phyloP scores from a whole-genome alignment of 2,113 vertebrate species.

The Climacteris rufus region DNA sequence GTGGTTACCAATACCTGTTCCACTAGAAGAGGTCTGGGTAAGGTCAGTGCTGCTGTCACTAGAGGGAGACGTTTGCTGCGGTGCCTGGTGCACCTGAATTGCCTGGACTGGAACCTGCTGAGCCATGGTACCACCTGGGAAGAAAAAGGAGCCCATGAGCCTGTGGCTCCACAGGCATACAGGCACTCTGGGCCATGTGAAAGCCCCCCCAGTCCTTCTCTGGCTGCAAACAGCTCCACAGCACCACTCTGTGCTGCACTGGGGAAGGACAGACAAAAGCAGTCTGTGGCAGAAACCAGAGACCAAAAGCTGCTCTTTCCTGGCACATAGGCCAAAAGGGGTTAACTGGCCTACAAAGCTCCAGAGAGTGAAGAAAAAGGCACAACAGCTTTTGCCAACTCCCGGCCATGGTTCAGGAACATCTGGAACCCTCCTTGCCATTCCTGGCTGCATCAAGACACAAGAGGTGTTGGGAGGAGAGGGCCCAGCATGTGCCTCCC shows the following conservation, averaged over 20 bases:
- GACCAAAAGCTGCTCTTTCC: not conserved
- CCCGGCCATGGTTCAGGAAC: not conserved
- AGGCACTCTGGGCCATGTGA: not conserved
- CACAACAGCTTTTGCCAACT: not conserved
- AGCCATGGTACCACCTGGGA: slow-evolving; percentile 83
- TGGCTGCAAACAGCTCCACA: not conserved
- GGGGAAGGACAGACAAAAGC: not conserved
- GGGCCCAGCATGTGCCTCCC: not conserved
- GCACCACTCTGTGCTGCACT: not conserved
- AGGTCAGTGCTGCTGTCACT: slow-evolving; percentile 91
- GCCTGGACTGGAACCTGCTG: slow-evolving; percentile 94
- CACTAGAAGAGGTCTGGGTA: slow-evolving; percentile 89
- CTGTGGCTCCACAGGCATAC: not conserved
- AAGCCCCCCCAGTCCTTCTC: not conserved
- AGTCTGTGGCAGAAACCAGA: not conserved
- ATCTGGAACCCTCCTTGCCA: not conserved
- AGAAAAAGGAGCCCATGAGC: slow-evolving; percentile 21
- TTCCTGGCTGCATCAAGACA: not conserved
- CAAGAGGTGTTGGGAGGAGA: not conserved
- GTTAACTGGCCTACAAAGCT: not conserved
- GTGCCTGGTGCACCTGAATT: slow-evolving; percentile 91
- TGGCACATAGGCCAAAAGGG: not conserved
- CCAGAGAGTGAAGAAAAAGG: not conserved
- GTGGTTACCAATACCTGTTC: slow-evolving; percentile 78
- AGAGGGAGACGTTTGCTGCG: slow-evolving; percentile 82